Evolutionary conservation across 2,888 invertebrate genomes (phyloP), one percentile per base, ranked within the genome.

Genomic region (Rotaria sp.): DNA sequence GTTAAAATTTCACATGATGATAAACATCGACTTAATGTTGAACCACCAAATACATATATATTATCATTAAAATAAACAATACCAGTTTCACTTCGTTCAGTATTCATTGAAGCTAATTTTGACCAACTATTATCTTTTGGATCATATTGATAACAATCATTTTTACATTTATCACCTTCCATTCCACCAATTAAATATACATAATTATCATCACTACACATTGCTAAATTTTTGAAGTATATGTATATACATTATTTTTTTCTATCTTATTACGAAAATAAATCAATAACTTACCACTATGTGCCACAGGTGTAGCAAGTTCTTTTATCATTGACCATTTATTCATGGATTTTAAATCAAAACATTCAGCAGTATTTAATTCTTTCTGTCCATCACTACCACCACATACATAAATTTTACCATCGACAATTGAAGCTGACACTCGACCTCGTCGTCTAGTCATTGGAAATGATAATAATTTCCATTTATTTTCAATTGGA

Each of bases 11-110:
- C 94, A 0, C 94, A 94, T 0, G 94, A 93, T 88, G 92, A 93
- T 45, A 95, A 92, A 90, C 95, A 95, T 92, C 94, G 94, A 95
- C 95, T 95, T n/a, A 94, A 93, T 91, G 96, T 95, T 90, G 95
- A 95, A 52, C 96, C 96, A 87, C 96, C 96, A 87, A 94, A 94
- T 52, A 94, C 95, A 92, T 94, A 94, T 86, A 96, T 92, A 88
- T 93, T 92, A 87, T 93, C 94, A 87, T 93, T 92, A 92, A 94
- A 86, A 88, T 88, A 87, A 84, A 38, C 57, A 26, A 85, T 55
- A 21, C 55, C 74, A 84, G 45, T 26, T 80, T 85, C 85, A 13
- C 86, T 89, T 90, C 89, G 90, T 93, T 94, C 94, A 85, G 93
- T 93, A 90, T 93, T 93, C 85, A 96, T 92, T 18, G 94, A 92